Evolutionary conservation across 2,797 vertebrate species (phyloP), one percentile per base, ranked within the genome.

Genomic region (Borostomias antarcticus): DNA sequence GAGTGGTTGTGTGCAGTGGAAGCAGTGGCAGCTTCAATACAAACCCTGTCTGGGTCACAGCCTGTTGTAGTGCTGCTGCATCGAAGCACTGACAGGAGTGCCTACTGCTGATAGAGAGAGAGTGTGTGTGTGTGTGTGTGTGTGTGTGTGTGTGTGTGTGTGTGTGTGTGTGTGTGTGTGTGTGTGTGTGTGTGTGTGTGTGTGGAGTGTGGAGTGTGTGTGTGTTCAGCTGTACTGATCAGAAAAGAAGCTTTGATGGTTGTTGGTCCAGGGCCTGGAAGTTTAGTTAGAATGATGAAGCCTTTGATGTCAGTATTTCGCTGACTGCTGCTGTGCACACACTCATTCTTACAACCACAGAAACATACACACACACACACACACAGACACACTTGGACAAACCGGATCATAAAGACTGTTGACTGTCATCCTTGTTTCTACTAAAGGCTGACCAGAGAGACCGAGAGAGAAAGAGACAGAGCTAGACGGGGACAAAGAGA

Each of bases 281-380:
- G 29, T 51, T 21, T 8, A 26, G 23, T 23, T 51, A 56, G 48
- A 62, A 64, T 58, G 57, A 58, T 29, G 29, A 45, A 0, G 47
- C 67, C 69, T 88, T 81, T 82, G 78, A 85, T 76, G 82, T 75
- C 51, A 15, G 75, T 67, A 69, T 84, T 80, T 54, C 74, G 76
- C 77, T 77, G 69, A 81, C 58, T 73, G 77, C 48, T 52, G 65
- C 66, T 48, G 11, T 15, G 66, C 40, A 40, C 63, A 66, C 57
- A 69, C n/a, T n/a, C n/a, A n/a, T n/a, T n/a, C n/a, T n/a, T n/a
- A n/a, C n/a, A n/a, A n/a, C n/a, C n/a, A n/a, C n/a, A n/a, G n/a
- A n/a, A n/a, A n/a, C 40, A 43, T 73, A 62, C 8, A 43, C 37
- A 5, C 40, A 5, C 40, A n/a, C 15, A 43, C 2, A 43, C 40